Percentiles rank a stretch among this genome's conserved stretches.
phyloP scores from a whole-genome alignment of 1,140 invertebrate genomes.

The Zeugodacus cucurbitae region DNA sequence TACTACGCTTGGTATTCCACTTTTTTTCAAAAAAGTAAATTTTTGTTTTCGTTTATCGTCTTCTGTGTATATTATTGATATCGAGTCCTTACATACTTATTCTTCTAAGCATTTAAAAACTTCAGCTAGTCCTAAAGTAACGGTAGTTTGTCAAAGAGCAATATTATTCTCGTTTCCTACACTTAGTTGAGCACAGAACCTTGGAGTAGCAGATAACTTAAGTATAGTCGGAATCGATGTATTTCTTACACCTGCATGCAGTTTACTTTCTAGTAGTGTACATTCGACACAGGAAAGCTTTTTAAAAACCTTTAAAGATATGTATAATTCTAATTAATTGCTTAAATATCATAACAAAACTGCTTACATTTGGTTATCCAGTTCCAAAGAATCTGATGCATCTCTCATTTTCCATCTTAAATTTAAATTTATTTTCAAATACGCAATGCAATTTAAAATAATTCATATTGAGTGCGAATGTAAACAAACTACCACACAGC shows the following conservation, averaged over 20 bases:
- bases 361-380: not conserved
- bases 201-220: too few species aligned
- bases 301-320: not conserved
- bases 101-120: not conserved
- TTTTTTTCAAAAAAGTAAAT: not conserved
- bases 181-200: too few species aligned
- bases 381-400: not conserved
- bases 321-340: not conserved
- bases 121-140: not conserved
- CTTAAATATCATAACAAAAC: not conserved
- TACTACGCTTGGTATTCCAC: not conserved
- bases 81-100: not conserved
- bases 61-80: not conserved
- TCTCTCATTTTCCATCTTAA: not conserved
- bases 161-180: too few species aligned
- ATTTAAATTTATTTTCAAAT: not conserved
- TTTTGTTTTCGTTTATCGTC: not conserved
- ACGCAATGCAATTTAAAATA: not conserved
- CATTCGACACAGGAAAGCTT: not conserved
- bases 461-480: not conserved
- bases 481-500: not conserved
- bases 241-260: not conserved
- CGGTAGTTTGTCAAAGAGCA: not conserved
- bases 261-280: not conserved
- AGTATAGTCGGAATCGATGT: too few species aligned